Percentiles rank a stretch among this genome's conserved stretches.
These are phyloP conservation scores for Archilochus colubris DNA, from an alignment of 2,113 vertebrate genomes.

Conservation along the genomic window DNA sequence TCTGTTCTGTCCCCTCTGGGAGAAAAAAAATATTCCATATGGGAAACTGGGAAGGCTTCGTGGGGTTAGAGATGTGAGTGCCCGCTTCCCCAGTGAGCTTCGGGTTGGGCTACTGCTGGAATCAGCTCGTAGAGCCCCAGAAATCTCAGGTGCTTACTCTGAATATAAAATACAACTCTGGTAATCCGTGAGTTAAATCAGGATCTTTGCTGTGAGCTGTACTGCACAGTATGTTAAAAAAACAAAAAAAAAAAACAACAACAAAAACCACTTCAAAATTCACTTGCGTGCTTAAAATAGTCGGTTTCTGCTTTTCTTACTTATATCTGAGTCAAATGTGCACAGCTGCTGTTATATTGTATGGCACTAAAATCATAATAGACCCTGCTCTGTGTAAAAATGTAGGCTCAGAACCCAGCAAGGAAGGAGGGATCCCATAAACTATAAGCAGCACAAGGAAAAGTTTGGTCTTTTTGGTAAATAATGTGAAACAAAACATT, in stretches of 20 bases:
- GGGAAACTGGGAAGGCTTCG: constrained; percentile 52
- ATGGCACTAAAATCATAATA: neutral
- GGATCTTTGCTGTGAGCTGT: neutral
- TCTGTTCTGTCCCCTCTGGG: constrained; percentile 71
- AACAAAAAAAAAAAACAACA: neutral
- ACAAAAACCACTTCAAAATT: neutral
- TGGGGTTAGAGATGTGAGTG: neutral
- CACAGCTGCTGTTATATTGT: constrained; percentile 23
- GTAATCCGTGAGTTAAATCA: neutral
- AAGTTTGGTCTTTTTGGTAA: neutral
- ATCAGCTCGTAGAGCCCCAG: neutral
- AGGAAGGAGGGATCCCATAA: neutral
- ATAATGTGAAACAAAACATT: neutral
- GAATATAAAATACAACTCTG: neutral
- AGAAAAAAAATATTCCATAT: constrained; percentile 15
- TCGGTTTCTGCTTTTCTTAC: neutral
- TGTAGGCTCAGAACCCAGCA: neutral
- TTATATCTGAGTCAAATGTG: neutral
- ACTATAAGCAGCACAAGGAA: neutral
- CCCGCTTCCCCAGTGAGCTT: neutral
- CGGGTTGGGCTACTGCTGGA: neutral
- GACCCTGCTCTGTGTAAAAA: neutral
- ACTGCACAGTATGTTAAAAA: neutral
- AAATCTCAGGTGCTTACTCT: neutral
- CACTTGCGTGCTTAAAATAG: neutral